phyloP scores from a whole-genome alignment of 2,113 vertebrate genomes.

The Oreocharis arfaki region DNA sequence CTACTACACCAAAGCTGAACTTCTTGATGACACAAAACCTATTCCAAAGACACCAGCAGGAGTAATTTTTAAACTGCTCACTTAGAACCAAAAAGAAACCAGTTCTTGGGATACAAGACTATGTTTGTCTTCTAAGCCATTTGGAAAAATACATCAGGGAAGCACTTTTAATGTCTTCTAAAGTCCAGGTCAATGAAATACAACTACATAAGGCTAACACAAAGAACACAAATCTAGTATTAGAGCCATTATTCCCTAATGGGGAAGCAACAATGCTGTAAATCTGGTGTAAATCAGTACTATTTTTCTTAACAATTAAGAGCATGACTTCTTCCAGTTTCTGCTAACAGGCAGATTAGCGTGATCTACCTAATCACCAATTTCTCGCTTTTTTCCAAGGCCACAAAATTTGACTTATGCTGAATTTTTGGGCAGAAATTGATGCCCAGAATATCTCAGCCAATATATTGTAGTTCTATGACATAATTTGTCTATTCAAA shows the following conservation, averaged over 20 bases:
- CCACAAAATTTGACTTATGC: background rate
- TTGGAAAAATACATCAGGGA: background rate
- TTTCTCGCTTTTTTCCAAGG: background rate
- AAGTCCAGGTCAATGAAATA: background rate
- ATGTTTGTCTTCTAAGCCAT: background rate
- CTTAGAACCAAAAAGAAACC: background rate
- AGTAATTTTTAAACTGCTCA: background rate
- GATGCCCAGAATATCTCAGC: background rate
- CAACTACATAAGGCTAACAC: background rate
- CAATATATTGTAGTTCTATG: background rate
- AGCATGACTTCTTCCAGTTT: background rate
- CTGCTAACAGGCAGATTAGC: background rate
- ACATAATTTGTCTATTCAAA: background rate
- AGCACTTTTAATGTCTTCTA: background rate
- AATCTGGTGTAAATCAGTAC: background rate
- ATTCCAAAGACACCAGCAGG: background rate
- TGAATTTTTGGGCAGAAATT: background rate
- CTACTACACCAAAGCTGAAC: background rate
- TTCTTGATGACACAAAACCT: background rate
- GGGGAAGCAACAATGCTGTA: background rate
- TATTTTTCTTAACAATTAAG: background rate
- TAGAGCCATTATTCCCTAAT: background rate
- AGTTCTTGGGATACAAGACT: background rate
- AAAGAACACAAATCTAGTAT: background rate
- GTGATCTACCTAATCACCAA: background rate